Percentiles rank a stretch among this genome's conserved stretches.
Conservation (phyloP, 92 coral and sea anemone genomes). For the Diadumene lineata region DNA sequence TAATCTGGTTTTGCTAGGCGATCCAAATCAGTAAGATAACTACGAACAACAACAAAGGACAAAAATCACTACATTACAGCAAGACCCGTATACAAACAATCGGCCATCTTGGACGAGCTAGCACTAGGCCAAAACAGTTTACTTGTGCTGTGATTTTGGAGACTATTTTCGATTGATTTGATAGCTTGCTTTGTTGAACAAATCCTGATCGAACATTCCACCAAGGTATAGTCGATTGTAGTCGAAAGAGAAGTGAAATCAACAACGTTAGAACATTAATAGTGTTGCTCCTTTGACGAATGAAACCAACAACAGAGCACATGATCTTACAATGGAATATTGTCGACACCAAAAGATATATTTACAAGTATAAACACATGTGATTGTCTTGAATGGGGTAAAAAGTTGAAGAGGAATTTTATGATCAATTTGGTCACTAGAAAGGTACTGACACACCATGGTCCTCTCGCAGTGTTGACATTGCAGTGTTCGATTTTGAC, state of each 20-base stretch:
- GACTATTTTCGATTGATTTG: conserved; percentile 10
- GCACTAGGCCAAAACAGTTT: background rate
- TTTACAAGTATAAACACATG: background rate
- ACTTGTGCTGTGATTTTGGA: conserved; percentile 4
- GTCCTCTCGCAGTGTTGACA: conserved; percentile 29
- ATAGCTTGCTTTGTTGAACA: background rate
- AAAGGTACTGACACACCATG: background rate
- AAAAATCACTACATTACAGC: conserved; percentile 18
- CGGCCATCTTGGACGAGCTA: background rate
- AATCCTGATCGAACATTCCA: background rate
- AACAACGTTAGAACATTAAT: background rate
- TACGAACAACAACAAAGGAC: conserved; percentile 28
- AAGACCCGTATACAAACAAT: background rate
- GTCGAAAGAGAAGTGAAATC: background rate
- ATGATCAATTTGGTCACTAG: background rate
- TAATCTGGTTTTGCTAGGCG: conserved; percentile 89
- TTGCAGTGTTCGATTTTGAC: conserved; percentile 46
- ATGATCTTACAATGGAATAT: conserved; percentile 14
- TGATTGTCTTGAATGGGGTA: background rate
- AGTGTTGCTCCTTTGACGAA: conserved; percentile 22
- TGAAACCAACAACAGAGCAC: conserved; percentile 29
- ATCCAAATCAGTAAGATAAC: conserved; percentile 95
- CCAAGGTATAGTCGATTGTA: background rate
- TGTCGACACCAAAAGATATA: conserved; percentile 3
- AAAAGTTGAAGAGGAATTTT: background rate